These are phyloP conservation scores for Trissolcus japonicus DNA, from an alignment of 2,888 invertebrate species.

Conservation along the genomic window DNA sequence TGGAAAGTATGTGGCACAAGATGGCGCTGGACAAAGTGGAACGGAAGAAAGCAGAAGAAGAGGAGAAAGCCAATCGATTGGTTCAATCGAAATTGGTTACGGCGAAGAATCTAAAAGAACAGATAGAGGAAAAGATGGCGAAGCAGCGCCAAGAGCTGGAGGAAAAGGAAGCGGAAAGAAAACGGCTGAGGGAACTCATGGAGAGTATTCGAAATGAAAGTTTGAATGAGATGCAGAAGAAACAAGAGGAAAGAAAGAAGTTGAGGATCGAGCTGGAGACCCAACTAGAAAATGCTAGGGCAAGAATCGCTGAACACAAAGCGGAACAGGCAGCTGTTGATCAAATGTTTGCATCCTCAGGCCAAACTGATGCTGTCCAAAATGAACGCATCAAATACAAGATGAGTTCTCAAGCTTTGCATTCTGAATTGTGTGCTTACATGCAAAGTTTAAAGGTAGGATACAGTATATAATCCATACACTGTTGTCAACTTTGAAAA, in stretches of 20 bases:
- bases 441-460: slow-evolving; percentile 63
- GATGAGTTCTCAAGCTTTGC: slow-evolving; percentile 59
- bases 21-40: slow-evolving; percentile 80
- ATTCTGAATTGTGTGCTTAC: slow-evolving; percentile 65
- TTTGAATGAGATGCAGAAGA: slow-evolving; percentile 57
- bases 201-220: slow-evolving; percentile 62
- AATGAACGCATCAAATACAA: slow-evolving; percentile 57
- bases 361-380: slow-evolving; percentile 58
- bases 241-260: slow-evolving; percentile 58
- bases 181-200: slow-evolving; percentile 60
- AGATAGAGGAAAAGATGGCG: slow-evolving; percentile 64
- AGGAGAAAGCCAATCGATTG: slow-evolving; percentile 59
- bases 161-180: slow-evolving; percentile 62
- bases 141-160: slow-evolving; percentile 60
- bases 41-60: slow-evolving; percentile 61
- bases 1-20: slow-evolving; percentile 81
- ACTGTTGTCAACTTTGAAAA: neutral
- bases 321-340: slow-evolving; percentile 63
- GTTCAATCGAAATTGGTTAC: slow-evolving; percentile 31
- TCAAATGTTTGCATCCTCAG: slow-evolving; percentile 51
- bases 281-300: slow-evolving; percentile 62
- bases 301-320: slow-evolving; percentile 61
- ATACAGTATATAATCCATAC: too few species aligned
- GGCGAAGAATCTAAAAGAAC: slow-evolving; percentile 60
- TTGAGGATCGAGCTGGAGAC: slow-evolving; percentile 66